Conservation (phyloP, 2,888 invertebrate species). For the Synanthedon formicaeformis region DNA sequence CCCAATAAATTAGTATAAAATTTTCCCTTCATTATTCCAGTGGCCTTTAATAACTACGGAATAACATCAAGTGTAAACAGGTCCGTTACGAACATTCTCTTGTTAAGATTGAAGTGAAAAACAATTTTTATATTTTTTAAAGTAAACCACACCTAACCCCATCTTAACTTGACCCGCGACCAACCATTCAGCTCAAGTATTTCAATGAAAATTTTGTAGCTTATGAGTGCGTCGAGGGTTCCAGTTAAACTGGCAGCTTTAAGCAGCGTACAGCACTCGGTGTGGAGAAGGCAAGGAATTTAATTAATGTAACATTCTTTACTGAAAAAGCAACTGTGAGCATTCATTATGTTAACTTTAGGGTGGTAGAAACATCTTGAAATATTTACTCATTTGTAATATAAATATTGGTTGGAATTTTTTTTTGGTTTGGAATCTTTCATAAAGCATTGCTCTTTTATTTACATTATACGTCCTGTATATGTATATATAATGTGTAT, state of each 20-base stretch:
- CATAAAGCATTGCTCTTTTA: too few species aligned
- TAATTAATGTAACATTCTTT: conserved; percentile 49
- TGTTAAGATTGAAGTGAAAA: conserved; percentile 27
- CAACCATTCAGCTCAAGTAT: conserved; percentile 16
- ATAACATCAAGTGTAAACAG: neutral
- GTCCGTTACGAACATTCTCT: conserved; percentile 8
- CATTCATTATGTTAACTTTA: conserved; percentile 18
- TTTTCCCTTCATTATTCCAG: too few species aligned
- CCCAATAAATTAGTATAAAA: too few species aligned
- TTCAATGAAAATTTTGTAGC: neutral
- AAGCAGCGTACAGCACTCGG: conserved; percentile 14
- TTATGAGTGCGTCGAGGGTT: conserved; percentile 10
- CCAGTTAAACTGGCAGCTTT: conserved; percentile 20
- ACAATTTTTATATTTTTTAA: conserved; percentile 35
- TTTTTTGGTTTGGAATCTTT: too few species aligned
- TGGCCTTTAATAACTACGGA: neutral
- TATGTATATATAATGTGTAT: too few species aligned
- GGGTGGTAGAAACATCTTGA: neutral
- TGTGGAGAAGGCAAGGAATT: conserved; percentile 29
- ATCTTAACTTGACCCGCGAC: conserved; percentile 14
- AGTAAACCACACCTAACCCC: conserved; percentile 18
- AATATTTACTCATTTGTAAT: neutral
- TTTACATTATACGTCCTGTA: too few species aligned
- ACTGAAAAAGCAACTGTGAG: conserved; percentile 19
- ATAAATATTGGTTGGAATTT: neutral